These are phyloP conservation scores for Rugalucina vietnamica DNA, from an alignment of 2,888 invertebrate genomes.

Conservation along the genomic window DNA sequence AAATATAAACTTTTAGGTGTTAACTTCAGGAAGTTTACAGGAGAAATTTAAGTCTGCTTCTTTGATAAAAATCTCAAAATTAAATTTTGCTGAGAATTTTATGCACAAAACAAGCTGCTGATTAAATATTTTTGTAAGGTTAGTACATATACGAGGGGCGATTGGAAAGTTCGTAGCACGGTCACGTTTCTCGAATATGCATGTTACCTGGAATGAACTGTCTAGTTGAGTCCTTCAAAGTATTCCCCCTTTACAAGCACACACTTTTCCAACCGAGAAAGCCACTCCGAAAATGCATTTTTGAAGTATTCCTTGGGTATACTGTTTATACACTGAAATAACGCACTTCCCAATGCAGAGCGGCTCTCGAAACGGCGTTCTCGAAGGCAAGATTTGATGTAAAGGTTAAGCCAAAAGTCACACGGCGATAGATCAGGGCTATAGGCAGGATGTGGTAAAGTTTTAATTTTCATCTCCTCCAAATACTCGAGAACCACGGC, in stretches of 20 bases:
- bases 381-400: background rate
- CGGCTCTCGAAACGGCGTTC: background rate
- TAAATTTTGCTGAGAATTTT: no score
- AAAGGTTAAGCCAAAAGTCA: background rate
- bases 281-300: constrained; percentile 19
- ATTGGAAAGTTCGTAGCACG: constrained; percentile 4
- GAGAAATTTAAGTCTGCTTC: no score
- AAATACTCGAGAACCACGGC: background rate
- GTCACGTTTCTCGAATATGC: background rate
- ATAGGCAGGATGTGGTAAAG: constrained; percentile 15
- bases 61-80: no score
- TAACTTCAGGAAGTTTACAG: no score
- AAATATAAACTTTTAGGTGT: no score
- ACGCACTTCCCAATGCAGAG: background rate
- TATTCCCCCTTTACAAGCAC: background rate
- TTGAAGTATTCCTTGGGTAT: constrained; percentile 3
- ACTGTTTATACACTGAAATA: constrained; percentile 9
- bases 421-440: background rate
- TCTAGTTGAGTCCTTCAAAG: background rate
- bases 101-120: no score
- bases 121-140: no score
- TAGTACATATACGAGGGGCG: no score
- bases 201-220: background rate
- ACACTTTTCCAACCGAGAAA: constrained; percentile 2
- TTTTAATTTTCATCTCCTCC: background rate